Percentiles rank a stretch among this genome's conserved stretches.
Evolutionary conservation across 2,113 vertebrate species (phyloP).

Genomic region (Copsychus sechellarum): DNA sequence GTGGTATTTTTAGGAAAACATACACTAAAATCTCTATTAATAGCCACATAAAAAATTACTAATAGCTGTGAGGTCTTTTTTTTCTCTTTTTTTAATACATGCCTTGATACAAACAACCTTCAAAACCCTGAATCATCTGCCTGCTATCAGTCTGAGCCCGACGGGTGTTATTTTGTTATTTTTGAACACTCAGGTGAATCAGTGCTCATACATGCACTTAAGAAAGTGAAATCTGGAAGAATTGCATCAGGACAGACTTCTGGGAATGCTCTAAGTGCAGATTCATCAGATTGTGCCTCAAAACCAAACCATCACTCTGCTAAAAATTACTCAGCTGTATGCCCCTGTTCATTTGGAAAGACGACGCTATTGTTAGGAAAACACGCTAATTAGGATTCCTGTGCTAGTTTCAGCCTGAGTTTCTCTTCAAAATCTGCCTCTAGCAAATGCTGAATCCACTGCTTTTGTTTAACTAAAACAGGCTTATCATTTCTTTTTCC

Average conservation of each 20-base stretch:
- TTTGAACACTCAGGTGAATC: not conserved
- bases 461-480: constrained; percentile 62
- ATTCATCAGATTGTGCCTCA: not conserved
- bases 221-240: not conserved
- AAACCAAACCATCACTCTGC: not conserved
- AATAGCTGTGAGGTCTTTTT: not conserved
- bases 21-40: not conserved
- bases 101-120: not conserved
- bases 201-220: not conserved
- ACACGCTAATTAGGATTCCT: constrained; percentile 37
- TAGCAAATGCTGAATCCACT: constrained; percentile 33
- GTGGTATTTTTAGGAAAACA: not conserved
- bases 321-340: not conserved
- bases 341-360: not conserved
- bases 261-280: not conserved
- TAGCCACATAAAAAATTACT: not conserved
- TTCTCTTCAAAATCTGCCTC: constrained; percentile 37
- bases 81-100: not conserved
- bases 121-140: not conserved
- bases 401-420: constrained; percentile 31
- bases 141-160: not conserved
- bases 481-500: not conserved
- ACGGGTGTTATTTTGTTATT: not conserved
- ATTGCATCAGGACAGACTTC: not conserved
- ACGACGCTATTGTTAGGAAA: constrained; percentile 18